These are phyloP conservation scores for Allygus modestus DNA, from an alignment of 2,888 invertebrate species.

Conservation along the genomic window DNA sequence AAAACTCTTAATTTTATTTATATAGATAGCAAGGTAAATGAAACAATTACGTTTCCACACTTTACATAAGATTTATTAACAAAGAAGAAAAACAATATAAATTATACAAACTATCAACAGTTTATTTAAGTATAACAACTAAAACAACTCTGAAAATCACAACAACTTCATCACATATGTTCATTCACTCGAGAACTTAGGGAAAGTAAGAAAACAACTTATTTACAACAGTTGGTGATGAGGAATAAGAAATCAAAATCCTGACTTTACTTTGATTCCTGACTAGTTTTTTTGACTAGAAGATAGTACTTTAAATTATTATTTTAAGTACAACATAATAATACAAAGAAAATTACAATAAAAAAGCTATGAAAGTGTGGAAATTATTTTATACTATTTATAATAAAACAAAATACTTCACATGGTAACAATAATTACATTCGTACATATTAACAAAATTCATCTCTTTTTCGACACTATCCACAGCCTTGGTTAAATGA, in stretches of 20 bases:
- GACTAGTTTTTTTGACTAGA: background rate
- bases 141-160: background rate
- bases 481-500: slow-evolving; percentile 38
- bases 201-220: background rate
- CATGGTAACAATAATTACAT: slow-evolving; percentile 39
- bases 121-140: background rate
- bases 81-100: background rate
- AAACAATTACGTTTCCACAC: slow-evolving; percentile 8
- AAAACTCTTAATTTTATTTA: too few relatives aligned
- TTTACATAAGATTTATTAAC: slow-evolving; percentile 1
- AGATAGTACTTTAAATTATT: background rate
- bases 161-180: background rate
- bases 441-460: slow-evolving; percentile 41
- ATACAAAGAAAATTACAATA: background rate
- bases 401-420: slow-evolving; percentile 43
- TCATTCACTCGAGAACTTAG: background rate
- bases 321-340: background rate
- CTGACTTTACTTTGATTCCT: background rate
- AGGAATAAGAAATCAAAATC: background rate
- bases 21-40: too few relatives aligned
- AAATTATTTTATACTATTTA: background rate
- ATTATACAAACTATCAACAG: slow-evolving; percentile 8
- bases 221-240: background rate
- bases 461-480: slow-evolving; percentile 30
- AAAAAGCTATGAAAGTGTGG: slow-evolving; percentile 13